phyloP scores from a whole-genome alignment of 2,797 vertebrate species.

The Rhabdomys pumilio region DNA sequence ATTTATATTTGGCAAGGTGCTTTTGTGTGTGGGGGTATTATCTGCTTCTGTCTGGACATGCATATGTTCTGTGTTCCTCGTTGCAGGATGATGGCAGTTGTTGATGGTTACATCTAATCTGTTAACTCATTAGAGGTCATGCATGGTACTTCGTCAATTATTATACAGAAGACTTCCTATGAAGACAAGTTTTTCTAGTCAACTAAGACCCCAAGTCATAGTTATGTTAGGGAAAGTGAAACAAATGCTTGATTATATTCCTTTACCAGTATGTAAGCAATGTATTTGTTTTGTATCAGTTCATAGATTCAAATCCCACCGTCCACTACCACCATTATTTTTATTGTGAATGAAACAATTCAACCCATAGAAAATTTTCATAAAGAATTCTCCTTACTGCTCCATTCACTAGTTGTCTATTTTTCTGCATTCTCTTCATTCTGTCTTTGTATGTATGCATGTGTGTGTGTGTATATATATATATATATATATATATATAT shows the following conservation, averaged over 20 bases:
- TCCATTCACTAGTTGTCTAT: background rate
- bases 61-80: constrained; percentile 13
- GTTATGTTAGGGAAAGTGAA: constrained; percentile 22
- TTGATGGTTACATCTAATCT: background rate
- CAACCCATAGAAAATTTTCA: constrained; percentile 19
- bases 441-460: background rate
- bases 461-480: background rate
- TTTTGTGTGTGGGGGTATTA: background rate
- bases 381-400: background rate
- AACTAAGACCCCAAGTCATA: background rate
- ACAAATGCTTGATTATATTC: constrained; percentile 13
- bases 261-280: background rate
- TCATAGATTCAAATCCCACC: background rate
- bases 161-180: background rate
- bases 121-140: constrained; percentile 11
- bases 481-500: too few relatives aligned
- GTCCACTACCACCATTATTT: background rate
- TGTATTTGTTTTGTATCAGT: background rate
- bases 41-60: background rate
- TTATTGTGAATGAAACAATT: background rate
- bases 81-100: background rate
- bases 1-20: constrained; percentile 5
- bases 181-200: constrained; percentile 26
- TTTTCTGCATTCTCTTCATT: background rate
- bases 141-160: background rate